Percentiles rank a stretch among this genome's conserved stretches.
Conservation (phyloP, 1,140 invertebrate species). For the Drosophila takahashii region DNA sequence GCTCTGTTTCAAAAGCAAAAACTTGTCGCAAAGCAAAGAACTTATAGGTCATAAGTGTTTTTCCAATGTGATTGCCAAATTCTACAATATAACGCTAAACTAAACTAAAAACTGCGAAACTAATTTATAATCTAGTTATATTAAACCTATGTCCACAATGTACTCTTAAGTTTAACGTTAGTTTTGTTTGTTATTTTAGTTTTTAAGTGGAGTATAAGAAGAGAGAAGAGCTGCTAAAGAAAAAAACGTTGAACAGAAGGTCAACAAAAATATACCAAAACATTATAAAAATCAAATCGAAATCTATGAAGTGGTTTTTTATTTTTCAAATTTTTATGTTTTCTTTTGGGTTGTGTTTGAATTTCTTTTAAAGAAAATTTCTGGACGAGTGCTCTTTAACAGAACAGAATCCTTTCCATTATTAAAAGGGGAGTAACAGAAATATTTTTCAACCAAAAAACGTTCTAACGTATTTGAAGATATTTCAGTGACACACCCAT, state of each 20-base stretch:
- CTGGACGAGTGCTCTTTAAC: too few species aligned
- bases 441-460: too few species aligned
- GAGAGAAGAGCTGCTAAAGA: conserved; percentile 21
- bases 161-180: conserved; percentile 53
- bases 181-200: conserved; percentile 83
- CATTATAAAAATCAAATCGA: conserved; percentile 48
- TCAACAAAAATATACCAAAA: conserved; percentile 66
- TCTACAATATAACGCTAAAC: conserved; percentile 67
- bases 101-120: conserved; percentile 31
- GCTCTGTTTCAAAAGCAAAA: conserved; percentile 49
- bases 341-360: neutral
- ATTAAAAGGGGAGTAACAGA: too few species aligned
- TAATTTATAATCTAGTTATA: conserved; percentile 64
- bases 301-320: conserved; percentile 50
- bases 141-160: conserved; percentile 14
- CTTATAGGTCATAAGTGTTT: conserved; percentile 80
- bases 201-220: conserved; percentile 52
- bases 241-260: conserved; percentile 12
- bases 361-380: too few species aligned
- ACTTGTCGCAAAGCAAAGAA: conserved; percentile 70
- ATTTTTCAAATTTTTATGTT: conserved; percentile 6
- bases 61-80: conserved; percentile 83
- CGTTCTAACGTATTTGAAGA: too few species aligned
- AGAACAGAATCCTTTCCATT: too few species aligned
- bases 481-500: too few species aligned